Evolutionary conservation across 2,113 vertebrate genomes (phyloP).

Genomic region (Austrofundulus limnaeus): DNA sequence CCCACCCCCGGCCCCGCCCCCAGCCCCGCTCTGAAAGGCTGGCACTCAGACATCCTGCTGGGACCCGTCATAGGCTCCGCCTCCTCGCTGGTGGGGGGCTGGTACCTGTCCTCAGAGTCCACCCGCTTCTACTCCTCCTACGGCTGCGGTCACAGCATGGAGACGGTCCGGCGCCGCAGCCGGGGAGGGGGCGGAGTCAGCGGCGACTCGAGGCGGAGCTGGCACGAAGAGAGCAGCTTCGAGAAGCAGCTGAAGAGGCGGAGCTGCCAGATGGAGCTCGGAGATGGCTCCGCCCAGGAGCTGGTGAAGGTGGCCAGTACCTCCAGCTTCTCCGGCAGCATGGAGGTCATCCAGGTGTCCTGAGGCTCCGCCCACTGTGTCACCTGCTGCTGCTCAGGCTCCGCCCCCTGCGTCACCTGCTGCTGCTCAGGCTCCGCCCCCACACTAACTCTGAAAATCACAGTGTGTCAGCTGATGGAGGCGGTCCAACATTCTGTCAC

Average conservation of each 20-base stretch:
- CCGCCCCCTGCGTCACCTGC: background rate
- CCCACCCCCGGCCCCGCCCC: slow-evolving; percentile 73
- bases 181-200: slow-evolving; percentile 80
- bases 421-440: background rate
- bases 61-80: slow-evolving; percentile 80
- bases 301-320: slow-evolving; percentile 86
- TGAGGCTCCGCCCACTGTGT: slow-evolving; percentile 46
- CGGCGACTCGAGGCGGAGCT: slow-evolving; percentile 89
- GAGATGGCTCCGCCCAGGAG: slow-evolving; percentile 85
- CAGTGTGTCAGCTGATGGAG: too few species aligned
- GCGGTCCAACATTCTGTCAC: too few species aligned
- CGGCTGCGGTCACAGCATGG: slow-evolving; percentile 65
- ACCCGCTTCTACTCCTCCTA: slow-evolving; percentile 88
- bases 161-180: slow-evolving; percentile 81
- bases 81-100: slow-evolving; percentile 81
- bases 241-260: slow-evolving; percentile 95
- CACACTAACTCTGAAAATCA: too few species aligned
- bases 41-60: slow-evolving; percentile 92
- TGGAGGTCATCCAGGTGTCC: slow-evolving; percentile 97
- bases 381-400: background rate
- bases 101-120: slow-evolving; percentile 88
- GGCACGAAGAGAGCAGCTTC: slow-evolving; percentile 96
- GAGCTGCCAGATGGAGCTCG: slow-evolving; percentile 97
- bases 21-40: slow-evolving; percentile 86
- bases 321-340: slow-evolving; percentile 92